Base-by-base conservation (phyloP, 2,113 vertebrate species). In the Pollachius pollachius region DNA sequence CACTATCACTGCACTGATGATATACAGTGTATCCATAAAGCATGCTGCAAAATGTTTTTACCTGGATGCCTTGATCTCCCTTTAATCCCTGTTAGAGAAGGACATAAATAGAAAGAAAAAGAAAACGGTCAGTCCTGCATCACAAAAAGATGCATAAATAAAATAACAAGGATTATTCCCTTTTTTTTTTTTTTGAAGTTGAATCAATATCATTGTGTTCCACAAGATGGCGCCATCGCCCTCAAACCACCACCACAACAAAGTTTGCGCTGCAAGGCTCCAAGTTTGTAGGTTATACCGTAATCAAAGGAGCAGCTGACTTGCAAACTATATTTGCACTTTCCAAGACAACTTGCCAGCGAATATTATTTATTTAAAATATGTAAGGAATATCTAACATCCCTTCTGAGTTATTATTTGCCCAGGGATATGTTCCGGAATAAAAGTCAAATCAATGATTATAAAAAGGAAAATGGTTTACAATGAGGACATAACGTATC, bases 11-110 rank as follows among this genome's bases (percentile, higher is more conserved):
- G 59, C 18, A 12, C 16, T 64, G 56, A n/a, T 25, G 18, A 23
- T 30, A 30, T 30, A 30, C 30, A 30, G 30, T 30, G 5, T 30
- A 30, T 30, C 3, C 30, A 70, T 19, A 4, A 0, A 71, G 75
- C 59, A 65, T 30, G 30, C 30, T 30, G 30, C 30, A 30, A 6
- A n/a, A 30, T 30, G 12, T 30, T 23, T 78, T 85, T 84, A 91
- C 91, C 91, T 90, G 84, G 15, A 76, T 66, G n/a, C 90, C 89
- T 21, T 67, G 70, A 54, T 88, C 88, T 52, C 89, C 88, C 25
- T 81, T 85, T 34, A 34, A 23, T 63, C 90, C 89, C 89, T 91
- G 69, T 74, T 54, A 85, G 65, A 34, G 48, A 21, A 30, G 16
- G 27, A 27, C 17, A 54, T 13, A 1, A 23, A 74, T 65, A 72